Conservation (phyloP, 2,113 vertebrate species). For the Asarcornis scutulata region DNA sequence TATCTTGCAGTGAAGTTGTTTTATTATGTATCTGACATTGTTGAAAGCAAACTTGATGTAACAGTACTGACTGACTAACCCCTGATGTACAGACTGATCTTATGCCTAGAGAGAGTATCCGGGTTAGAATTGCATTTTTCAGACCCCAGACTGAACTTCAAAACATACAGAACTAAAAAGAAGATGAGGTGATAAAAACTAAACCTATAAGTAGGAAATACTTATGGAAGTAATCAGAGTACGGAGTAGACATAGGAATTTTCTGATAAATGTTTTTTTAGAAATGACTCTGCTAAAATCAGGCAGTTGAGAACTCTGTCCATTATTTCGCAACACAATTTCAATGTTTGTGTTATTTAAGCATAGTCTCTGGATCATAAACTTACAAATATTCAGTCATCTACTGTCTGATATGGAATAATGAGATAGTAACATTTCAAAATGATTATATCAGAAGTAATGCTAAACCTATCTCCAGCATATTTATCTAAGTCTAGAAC, state of each 20-base stretch:
- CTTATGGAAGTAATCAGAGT: neutral
- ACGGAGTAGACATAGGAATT: neutral
- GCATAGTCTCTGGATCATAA: neutral
- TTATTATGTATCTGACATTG: constrained; percentile 52
- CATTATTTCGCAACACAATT: neutral
- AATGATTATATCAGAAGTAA: neutral
- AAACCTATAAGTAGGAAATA: constrained; percentile 40
- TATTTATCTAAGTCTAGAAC: neutral
- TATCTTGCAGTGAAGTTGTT: neutral
- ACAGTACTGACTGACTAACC: constrained; percentile 38
- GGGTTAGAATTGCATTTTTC: neutral
- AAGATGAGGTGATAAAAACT: neutral
- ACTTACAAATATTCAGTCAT: neutral
- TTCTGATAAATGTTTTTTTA: constrained; percentile 1
- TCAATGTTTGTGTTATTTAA: neutral
- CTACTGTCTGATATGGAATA: neutral
- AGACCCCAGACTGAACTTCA: neutral
- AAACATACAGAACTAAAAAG: neutral
- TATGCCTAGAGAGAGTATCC: neutral
- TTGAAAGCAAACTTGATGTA: constrained; percentile 58
- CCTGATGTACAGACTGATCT: neutral
- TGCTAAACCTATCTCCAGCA: neutral
- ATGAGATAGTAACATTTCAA: neutral
- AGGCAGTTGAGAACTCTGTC: neutral
- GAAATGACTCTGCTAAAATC: neutral